Evolutionary conservation across 1,140 invertebrate genomes (phyloP).

Genomic region (Hypothenemus hampei): DNA sequence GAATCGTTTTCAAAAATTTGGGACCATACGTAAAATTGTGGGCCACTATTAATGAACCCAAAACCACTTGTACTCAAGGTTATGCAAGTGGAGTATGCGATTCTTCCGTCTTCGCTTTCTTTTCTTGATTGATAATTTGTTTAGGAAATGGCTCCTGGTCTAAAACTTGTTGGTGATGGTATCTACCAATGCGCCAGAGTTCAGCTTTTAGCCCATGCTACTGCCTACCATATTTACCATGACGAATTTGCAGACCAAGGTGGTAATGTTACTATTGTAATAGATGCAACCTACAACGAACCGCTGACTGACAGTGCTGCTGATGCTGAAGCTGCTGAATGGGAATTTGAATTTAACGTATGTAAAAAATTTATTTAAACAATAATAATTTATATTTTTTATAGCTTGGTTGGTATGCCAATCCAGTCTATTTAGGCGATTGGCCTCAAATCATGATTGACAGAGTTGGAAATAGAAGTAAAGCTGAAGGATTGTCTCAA

Average conservation of each 20-base stretch:
- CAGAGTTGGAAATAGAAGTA: constrained; percentile 50
- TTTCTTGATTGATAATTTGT: constrained; percentile 1
- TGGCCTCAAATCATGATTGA: constrained; percentile 56
- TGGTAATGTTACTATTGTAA: constrained; percentile 26
- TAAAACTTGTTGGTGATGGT: constrained; percentile 4
- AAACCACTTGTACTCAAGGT: constrained; percentile 28
- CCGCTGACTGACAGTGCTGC: constrained; percentile 16
- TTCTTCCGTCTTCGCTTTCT: neutral
- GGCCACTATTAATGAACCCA: constrained; percentile 47
- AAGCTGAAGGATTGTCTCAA: constrained; percentile 46
- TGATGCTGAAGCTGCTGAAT: constrained; percentile 21
- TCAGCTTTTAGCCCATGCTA: constrained; percentile 29
- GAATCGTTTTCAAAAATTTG: constrained; percentile 31
- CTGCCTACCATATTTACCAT: constrained; percentile 52
- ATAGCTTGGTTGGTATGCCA: constrained; percentile 56
- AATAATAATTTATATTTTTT: constrained; percentile 29
- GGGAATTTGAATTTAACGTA: constrained; percentile 22
- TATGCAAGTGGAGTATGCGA: constrained; percentile 8
- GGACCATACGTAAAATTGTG: constrained; percentile 27
- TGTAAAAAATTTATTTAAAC: constrained; percentile 7
- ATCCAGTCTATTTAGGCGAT: constrained; percentile 51
- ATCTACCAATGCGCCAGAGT: constrained; percentile 21
- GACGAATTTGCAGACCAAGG: constrained; percentile 44
- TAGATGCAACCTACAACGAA: constrained; percentile 24
- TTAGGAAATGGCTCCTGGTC: constrained; percentile 4